Evolutionary conservation across 2,797 vertebrate genomes (phyloP).

Genomic region (Rousettus madagascariensis): DNA sequence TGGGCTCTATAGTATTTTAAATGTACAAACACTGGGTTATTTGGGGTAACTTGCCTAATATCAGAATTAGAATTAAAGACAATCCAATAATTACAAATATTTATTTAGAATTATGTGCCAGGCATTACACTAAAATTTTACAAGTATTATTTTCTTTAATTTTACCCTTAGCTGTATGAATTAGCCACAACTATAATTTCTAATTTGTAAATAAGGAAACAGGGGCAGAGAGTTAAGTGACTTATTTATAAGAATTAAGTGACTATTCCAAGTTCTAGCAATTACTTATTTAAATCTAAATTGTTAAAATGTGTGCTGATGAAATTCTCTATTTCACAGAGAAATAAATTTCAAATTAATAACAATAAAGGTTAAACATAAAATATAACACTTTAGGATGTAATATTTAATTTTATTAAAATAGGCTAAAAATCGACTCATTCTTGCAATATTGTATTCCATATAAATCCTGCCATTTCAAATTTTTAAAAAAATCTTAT

Average conservation of each 20-base stretch:
- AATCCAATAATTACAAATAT: neutral
- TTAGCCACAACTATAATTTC: constrained; percentile 28
- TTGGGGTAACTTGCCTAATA: neutral
- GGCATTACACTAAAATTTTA: constrained; percentile 9
- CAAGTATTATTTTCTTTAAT: neutral
- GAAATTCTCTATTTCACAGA: constrained; percentile 17
- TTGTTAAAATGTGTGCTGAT: neutral
- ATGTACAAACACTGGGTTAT: constrained; percentile 1
- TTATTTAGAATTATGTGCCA: constrained; percentile 44
- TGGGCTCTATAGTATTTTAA: neutral
- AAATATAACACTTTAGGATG: neutral
- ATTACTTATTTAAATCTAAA: constrained; percentile 38
- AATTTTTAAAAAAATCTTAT: neutral
- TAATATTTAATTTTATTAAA: constrained; percentile 28
- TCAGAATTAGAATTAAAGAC: constrained; percentile 44
- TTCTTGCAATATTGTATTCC: neutral
- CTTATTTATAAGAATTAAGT: constrained; percentile 13
- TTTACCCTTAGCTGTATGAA: neutral
- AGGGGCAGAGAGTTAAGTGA: neutral
- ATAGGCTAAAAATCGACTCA: neutral
- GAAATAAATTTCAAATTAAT: constrained; percentile 45
- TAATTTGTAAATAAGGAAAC: constrained; percentile 43
- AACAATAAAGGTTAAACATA: neutral
- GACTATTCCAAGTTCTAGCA: neutral
- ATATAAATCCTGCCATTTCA: constrained; percentile 30